Conservation (phyloP, 2,113 vertebrate species). For the Machaerirhynchus nigripectus region DNA sequence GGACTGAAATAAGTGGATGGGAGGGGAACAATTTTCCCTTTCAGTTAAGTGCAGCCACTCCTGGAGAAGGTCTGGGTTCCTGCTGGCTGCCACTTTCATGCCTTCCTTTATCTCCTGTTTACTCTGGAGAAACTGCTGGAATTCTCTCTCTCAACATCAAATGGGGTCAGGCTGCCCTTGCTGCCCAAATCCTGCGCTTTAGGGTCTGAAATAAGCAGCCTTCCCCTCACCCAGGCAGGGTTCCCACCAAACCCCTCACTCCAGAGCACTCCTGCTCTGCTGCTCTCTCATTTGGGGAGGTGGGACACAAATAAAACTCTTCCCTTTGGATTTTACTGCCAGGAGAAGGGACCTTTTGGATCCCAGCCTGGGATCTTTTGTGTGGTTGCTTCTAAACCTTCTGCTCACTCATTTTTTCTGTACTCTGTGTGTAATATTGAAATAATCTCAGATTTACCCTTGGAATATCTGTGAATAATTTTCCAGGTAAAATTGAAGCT, state of each 20-base stretch:
- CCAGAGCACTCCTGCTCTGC: background rate
- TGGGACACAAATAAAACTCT: background rate
- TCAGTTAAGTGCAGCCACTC: background rate
- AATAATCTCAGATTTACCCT: background rate
- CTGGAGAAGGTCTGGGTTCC: background rate
- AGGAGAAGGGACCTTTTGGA: background rate
- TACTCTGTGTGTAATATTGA: rapidly evolving
- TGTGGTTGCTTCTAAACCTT: background rate
- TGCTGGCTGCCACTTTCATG: background rate
- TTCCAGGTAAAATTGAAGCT: background rate
- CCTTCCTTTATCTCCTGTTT: constrained; percentile 10
- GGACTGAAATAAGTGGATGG: background rate
- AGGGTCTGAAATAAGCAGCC: background rate
- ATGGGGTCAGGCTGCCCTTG: background rate
- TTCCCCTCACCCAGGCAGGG: background rate
- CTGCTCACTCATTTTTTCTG: background rate
- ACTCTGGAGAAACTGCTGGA: background rate
- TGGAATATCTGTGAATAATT: background rate
- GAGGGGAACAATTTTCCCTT: background rate
- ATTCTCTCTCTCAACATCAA: background rate
- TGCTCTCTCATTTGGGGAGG: background rate
- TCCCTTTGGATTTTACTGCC: background rate
- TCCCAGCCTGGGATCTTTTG: background rate
- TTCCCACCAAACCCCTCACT: rapidly evolving
- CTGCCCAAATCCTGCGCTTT: background rate